Conservation (phyloP, 2,797 vertebrate species). For the Chanos chanos region DNA sequence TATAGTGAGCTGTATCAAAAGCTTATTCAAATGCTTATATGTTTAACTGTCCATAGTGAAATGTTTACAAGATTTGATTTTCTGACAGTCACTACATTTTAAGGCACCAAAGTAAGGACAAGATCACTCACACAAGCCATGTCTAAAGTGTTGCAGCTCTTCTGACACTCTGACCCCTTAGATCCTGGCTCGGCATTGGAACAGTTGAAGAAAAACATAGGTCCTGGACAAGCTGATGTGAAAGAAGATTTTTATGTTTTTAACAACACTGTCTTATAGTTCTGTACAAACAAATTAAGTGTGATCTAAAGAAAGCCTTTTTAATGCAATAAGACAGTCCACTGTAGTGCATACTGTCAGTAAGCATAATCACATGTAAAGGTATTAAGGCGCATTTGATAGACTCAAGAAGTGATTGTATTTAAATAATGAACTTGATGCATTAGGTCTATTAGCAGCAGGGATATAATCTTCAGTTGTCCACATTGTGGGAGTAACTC, state of each 20-base stretch:
- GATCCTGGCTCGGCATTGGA: slow-evolving; percentile 47
- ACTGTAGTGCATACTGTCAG: too few relatives aligned
- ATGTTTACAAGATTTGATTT: not conserved
- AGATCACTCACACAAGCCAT: slow-evolving; percentile 81
- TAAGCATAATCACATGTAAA: too few relatives aligned
- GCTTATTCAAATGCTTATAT: not conserved
- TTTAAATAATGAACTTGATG: slow-evolving; percentile 31
- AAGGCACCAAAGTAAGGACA: too few relatives aligned
- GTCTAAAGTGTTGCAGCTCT: slow-evolving; percentile 80
- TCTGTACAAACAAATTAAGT: too few relatives aligned
- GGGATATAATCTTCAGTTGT: too few relatives aligned
- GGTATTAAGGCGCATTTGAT: too few relatives aligned
- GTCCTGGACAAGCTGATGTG: slow-evolving; percentile 64
- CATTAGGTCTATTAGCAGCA: too few relatives aligned
- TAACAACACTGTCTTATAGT: not conserved
- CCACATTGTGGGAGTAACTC: not conserved
- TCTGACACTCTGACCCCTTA: slow-evolving; percentile 77
- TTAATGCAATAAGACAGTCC: too few relatives aligned
- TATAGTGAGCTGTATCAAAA: too few relatives aligned
- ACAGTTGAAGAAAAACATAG: slow-evolving; percentile 81
- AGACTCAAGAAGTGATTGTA: not conserved
- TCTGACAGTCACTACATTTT: too few relatives aligned
- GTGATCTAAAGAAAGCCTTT: too few relatives aligned
- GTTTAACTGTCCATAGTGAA: not conserved
- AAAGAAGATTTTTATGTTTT: not conserved